Percentiles rank a stretch among this genome's conserved stretches.
phyloP scores from a whole-genome alignment of 2,797 vertebrate genomes.

The Sebastes minor region DNA sequence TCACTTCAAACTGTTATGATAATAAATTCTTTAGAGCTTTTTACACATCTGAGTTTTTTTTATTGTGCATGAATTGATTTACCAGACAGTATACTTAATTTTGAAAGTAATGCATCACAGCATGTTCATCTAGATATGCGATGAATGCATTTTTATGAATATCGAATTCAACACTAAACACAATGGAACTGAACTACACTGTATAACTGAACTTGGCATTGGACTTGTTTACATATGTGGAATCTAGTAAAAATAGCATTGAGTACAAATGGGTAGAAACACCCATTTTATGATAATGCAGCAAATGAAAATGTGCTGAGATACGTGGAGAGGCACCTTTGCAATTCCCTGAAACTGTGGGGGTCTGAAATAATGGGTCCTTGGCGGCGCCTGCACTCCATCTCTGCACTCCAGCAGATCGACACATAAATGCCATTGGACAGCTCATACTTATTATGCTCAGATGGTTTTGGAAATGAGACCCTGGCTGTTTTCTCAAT shows the following conservation, averaged over 20 bases:
- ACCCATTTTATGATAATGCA: slow-evolving; percentile 70
- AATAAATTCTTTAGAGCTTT: neutral
- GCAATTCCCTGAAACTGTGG: slow-evolving; percentile 78
- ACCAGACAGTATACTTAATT: neutral
- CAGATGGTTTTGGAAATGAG: slow-evolving; percentile 84
- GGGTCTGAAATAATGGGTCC: slow-evolving; percentile 85
- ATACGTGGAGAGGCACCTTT: slow-evolving; percentile 73
- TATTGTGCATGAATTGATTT: neutral
- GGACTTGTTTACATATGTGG: slow-evolving; percentile 19
- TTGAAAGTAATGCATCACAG: neutral
- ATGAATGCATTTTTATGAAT: neutral
- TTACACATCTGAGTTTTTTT: neutral
- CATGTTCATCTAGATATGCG: neutral
- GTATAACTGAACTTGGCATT: neutral
- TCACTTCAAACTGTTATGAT: neutral
- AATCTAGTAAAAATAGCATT: neutral
- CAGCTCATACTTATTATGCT: slow-evolving; percentile 83
- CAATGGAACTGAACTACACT: neutral
- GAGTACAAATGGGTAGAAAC: slow-evolving; percentile 42
- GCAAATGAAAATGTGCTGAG: slow-evolving; percentile 69
- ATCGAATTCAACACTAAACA: neutral
- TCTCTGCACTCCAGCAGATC: slow-evolving; percentile 79
- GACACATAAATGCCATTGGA: slow-evolving; percentile 80
- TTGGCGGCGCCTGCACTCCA: slow-evolving; percentile 70
- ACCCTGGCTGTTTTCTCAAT: slow-evolving; percentile 83